Percentiles rank a stretch among this genome's conserved stretches.
phyloP scores from a whole-genome alignment of 2,113 vertebrate species.

The Cathartes aura region DNA sequence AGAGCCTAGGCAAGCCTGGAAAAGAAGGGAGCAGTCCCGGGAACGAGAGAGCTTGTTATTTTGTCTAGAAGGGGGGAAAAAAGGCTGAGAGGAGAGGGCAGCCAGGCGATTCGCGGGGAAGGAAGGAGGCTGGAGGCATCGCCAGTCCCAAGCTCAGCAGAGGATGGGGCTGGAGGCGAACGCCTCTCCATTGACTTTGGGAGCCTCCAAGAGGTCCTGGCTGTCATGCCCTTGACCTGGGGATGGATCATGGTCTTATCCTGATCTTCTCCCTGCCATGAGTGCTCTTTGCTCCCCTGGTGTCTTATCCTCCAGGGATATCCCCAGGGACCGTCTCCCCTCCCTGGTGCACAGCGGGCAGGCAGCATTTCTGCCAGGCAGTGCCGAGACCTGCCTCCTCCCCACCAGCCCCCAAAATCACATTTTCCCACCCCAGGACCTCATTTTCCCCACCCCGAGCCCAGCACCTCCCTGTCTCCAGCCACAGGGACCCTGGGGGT shows the following conservation, averaged over 20 bases:
- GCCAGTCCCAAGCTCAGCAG: not conserved
- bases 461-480: not conserved
- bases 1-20: conserved; percentile 56
- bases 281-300: not conserved
- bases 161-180: not conserved
- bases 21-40: conserved; percentile 19
- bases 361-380: not conserved
- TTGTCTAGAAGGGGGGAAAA: not conserved
- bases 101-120: not conserved
- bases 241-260: not conserved
- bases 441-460: not conserved
- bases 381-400: not conserved
- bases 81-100: not conserved
- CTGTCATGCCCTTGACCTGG: not conserved
- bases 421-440: not conserved
- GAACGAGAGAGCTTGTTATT: conserved; percentile 26
- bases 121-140: not conserved
- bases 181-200: fast-evolving
- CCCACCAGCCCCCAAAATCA: not conserved
- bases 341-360: not conserved
- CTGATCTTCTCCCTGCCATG: not conserved
- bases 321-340: not conserved
- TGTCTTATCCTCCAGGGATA: not conserved
- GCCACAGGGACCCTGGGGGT: not conserved
- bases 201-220: not conserved